These are phyloP conservation scores for Papilio aristodemus DNA, from an alignment of 1,140 invertebrate genomes.

Conservation along the genomic window DNA sequence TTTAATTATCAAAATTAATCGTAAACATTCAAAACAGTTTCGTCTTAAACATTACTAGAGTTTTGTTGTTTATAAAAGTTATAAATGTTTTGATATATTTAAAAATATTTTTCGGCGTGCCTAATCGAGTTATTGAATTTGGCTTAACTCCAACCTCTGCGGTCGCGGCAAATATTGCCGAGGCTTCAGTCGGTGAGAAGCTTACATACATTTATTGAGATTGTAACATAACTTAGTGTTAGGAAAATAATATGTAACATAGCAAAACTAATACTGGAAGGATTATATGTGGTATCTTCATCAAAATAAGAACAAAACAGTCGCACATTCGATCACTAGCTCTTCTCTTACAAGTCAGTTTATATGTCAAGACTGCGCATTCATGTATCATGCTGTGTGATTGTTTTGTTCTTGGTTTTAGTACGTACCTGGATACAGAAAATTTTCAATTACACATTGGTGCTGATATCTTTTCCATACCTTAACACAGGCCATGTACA, in stretches of 20 bases:
- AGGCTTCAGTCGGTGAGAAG: constrained; percentile 45
- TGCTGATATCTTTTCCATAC: too few relatives aligned
- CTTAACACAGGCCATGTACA: too few relatives aligned
- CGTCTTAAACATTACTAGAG: background rate
- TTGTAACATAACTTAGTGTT: constrained; percentile 19
- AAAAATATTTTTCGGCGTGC: constrained; percentile 52
- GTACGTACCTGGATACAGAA: too few relatives aligned
- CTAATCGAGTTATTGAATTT: constrained; percentile 58
- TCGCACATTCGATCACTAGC: too few relatives aligned
- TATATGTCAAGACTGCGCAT: too few relatives aligned
- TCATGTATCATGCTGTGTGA: too few relatives aligned
- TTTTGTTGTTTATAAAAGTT: constrained; percentile 7
- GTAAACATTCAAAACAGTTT: background rate
- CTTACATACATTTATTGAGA: constrained; percentile 31
- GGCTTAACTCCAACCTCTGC: constrained; percentile 55
- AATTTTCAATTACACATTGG: too few relatives aligned
- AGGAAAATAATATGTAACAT: background rate
- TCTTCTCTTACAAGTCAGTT: too few relatives aligned
- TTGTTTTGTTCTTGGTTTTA: too few relatives aligned
- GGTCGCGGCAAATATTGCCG: constrained; percentile 52
- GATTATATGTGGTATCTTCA: background rate
- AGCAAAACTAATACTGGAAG: background rate
- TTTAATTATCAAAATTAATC: background rate
- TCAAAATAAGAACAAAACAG: background rate
- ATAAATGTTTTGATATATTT: constrained; percentile 27